Conservation (phyloP, 1,140 invertebrate species). For the Diorhabda elongata region DNA sequence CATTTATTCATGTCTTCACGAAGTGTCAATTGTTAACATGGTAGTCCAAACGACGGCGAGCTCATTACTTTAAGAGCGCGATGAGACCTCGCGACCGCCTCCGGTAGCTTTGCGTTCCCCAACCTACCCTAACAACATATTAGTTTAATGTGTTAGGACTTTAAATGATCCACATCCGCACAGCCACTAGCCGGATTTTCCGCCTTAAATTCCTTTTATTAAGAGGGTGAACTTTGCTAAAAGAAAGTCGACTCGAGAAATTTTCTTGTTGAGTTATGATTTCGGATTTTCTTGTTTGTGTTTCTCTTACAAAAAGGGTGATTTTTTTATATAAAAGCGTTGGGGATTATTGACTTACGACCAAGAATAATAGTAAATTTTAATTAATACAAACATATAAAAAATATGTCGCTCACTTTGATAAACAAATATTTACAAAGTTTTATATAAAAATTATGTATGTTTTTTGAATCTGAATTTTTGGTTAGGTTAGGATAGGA, state of each 20-base stretch:
- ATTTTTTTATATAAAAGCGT: neutral
- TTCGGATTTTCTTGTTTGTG: slow-evolving; percentile 8
- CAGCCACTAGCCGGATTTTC: slow-evolving; percentile 20
- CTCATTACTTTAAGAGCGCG: slow-evolving; percentile 18
- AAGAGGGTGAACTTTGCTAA: slow-evolving; percentile 13
- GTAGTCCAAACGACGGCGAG: slow-evolving; percentile 5
- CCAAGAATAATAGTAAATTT: no score
- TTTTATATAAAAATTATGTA: no score
- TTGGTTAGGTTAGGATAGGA: no score
- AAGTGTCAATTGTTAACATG: neutral
- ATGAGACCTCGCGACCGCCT: slow-evolving; percentile 10
- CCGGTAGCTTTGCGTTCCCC: slow-evolving; percentile 3
- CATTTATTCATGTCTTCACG: no score
- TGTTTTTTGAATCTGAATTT: no score
- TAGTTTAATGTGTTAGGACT: slow-evolving; percentile 22
- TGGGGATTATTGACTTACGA: no score
- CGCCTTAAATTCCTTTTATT: slow-evolving; percentile 20
- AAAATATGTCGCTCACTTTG: no score
- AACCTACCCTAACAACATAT: slow-evolving; percentile 19
- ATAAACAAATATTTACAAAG: no score
- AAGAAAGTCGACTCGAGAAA: slow-evolving; percentile 15
- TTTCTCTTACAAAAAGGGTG: neutral
- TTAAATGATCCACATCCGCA: slow-evolving; percentile 19
- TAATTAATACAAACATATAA: no score
- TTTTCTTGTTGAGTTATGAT: slow-evolving; percentile 8